Conservation (phyloP, 1,140 invertebrate genomes). For the Neodiprion fabricii region DNA sequence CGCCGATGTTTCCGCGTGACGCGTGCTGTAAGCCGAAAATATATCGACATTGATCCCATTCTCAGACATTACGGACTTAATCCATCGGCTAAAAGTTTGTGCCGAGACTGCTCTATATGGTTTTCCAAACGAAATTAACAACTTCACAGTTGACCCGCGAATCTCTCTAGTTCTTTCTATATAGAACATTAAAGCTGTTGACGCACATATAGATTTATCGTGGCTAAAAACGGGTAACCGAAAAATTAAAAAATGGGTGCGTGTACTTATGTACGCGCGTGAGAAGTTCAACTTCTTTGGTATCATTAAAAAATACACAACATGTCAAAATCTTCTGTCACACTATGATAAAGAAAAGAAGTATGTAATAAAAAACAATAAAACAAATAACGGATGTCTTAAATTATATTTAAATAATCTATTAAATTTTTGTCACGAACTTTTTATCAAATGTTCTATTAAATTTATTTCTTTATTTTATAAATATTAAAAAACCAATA, state of each 20-base stretch:
- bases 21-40: conserved; percentile 31
- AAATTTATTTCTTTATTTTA: no score
- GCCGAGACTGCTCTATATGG: conserved; percentile 14
- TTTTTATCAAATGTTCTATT: not conserved
- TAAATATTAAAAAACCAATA: no score
- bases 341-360: no score
- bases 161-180: conserved; percentile 16
- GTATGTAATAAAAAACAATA: no score
- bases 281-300: no score
- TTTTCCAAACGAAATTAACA: conserved; percentile 19
- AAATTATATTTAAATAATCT: no score
- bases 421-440: no score
- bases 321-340: no score
- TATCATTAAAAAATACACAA: no score
- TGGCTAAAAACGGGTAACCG: conserved; percentile 16
- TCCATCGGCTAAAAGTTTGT: conserved; percentile 28
- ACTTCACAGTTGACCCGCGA: not conserved
- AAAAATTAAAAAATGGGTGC: not conserved
- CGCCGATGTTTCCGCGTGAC: conserved; percentile 37
- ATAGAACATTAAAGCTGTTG: conserved; percentile 16
- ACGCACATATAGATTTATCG: conserved; percentile 15
- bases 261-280: no score
- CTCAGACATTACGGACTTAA: conserved; percentile 20
- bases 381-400: no score
- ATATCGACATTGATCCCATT: conserved; percentile 30